Percentiles rank a stretch among this genome's conserved stretches.
phyloP scores from a whole-genome alignment of 2,888 invertebrate genomes.

The Lissocephala sabroskyi region DNA sequence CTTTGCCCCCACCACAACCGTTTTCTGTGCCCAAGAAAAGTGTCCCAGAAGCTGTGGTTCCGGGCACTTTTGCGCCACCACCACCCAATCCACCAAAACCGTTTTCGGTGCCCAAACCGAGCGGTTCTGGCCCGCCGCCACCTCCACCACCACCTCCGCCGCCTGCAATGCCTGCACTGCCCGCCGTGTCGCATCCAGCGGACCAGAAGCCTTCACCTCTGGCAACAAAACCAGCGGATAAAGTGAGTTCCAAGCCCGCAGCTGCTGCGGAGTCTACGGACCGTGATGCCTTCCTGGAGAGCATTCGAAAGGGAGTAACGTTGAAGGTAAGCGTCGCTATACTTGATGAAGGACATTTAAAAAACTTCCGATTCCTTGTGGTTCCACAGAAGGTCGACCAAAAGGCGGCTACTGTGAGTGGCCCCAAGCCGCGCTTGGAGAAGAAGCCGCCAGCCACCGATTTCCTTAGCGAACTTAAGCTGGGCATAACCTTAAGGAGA shows the following conservation, averaged over 20 bases:
- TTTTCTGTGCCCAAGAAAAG: slow-evolving; percentile 3
- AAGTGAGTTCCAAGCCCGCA: slow-evolving; percentile 7
- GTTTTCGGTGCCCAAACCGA: slow-evolving; percentile 9
- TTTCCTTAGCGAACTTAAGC: slow-evolving; percentile 54
- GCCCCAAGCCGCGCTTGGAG: slow-evolving; percentile 47
- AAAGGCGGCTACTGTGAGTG: slow-evolving; percentile 61
- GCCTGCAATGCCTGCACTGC: slow-evolving; percentile 24
- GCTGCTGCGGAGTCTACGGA: slow-evolving; percentile 21
- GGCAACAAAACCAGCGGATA: too few relatives aligned
- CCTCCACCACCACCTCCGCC: slow-evolving; percentile 19
- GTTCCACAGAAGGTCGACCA: slow-evolving; percentile 54
- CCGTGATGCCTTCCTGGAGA: slow-evolving; percentile 55
- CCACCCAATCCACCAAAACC: slow-evolving; percentile 16
- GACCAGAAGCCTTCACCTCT: background rate
- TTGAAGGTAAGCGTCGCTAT: slow-evolving; percentile 44
- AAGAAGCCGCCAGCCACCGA: slow-evolving; percentile 48
- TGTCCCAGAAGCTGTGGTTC: background rate
- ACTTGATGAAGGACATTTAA: background rate
- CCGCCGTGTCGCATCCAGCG: slow-evolving; percentile 27
- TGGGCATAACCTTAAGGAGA: slow-evolving; percentile 52
- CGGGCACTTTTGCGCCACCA: background rate
- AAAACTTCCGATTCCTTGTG: background rate
- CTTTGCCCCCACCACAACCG: slow-evolving; percentile 11
- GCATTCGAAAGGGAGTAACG: slow-evolving; percentile 55
- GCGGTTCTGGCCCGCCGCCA: slow-evolving; percentile 15